These are phyloP conservation scores for Synanthedon vespiformis DNA, from an alignment of 2,888 invertebrate genomes.

Conservation along the genomic window DNA sequence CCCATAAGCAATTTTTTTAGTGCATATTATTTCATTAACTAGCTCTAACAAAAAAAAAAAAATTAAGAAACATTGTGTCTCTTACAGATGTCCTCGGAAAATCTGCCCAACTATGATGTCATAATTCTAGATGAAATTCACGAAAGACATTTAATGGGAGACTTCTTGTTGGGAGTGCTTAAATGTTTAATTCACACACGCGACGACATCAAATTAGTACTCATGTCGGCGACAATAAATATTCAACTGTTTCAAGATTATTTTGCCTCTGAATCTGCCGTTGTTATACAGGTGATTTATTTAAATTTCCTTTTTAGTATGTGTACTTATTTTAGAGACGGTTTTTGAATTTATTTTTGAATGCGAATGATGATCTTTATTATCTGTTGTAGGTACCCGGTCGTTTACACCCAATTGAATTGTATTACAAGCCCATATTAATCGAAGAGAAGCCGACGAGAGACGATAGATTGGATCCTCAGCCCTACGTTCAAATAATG, in stretches of 20 bases:
- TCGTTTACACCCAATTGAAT: constrained; percentile 90
- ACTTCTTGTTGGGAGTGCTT: constrained; percentile 92
- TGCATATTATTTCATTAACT: background rate
- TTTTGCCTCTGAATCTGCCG: constrained; percentile 84
- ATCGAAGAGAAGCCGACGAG: constrained; percentile 69
- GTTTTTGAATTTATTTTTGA: no score
- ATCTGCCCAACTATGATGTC: constrained; percentile 88
- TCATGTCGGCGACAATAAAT: constrained; percentile 99
- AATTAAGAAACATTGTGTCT: background rate
- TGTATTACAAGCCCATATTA: constrained; percentile 82
- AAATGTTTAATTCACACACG: constrained; percentile 90
- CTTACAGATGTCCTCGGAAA: constrained; percentile 84
- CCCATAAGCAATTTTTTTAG: no score
- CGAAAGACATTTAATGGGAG: constrained; percentile 95
- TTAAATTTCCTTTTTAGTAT: background rate
- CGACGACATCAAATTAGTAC: constrained; percentile 85
- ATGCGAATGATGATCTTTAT: constrained; percentile 3
- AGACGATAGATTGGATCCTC: constrained; percentile 86
- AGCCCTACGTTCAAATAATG: constrained; percentile 92
- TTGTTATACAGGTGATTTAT: constrained; percentile 78
- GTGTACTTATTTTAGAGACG: no score
- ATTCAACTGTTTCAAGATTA: constrained; percentile 92
- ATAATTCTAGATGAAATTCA: constrained; percentile 98
- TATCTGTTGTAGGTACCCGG: constrained; percentile 87
- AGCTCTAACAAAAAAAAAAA: background rate